Conservation (phyloP, 37 sponge, comb jelly and placozoan genomes). For the Beroe forskalii region DNA sequence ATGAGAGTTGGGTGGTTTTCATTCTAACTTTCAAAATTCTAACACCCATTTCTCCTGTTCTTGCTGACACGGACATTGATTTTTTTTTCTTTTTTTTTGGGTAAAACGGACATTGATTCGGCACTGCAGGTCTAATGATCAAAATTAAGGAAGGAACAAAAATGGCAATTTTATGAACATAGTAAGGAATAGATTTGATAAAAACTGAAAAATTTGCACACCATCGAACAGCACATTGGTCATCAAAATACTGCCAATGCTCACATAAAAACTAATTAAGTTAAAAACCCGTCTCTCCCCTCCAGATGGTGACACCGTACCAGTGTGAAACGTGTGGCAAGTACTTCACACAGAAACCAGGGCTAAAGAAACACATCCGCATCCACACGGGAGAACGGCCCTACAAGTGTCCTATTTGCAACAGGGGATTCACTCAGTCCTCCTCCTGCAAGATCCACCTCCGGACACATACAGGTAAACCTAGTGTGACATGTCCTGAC, state of each 20-base stretch:
- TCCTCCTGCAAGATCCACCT: constrained; percentile 29
- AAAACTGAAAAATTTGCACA: background rate
- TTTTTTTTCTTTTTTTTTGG: no score
- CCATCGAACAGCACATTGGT: background rate
- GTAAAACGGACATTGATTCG: no score
- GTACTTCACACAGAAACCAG: constrained; percentile 61
- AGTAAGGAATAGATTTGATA: no score
- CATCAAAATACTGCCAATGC: background rate
- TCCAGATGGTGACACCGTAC: constrained; percentile 55
- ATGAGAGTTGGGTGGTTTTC: no score
- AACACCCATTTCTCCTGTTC: no score
- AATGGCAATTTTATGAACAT: no score
- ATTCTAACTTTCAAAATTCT: no score
- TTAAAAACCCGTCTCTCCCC: background rate
- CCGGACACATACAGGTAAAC: constrained; percentile 42
- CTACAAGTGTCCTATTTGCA: constrained; percentile 54
- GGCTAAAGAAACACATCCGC: constrained; percentile 63
- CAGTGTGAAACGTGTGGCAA: constrained; percentile 56
- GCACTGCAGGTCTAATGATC: no score
- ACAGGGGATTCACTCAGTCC: constrained; percentile 31
- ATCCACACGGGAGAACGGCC: constrained; percentile 53
- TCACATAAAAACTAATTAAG: no score
- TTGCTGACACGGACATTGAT: no score
- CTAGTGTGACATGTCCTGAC: no score
- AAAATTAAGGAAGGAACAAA: no score